phyloP scores from a whole-genome alignment of 30 jellyfish, hydroid and myxozoan genomes.

The Mastigias papua region DNA sequence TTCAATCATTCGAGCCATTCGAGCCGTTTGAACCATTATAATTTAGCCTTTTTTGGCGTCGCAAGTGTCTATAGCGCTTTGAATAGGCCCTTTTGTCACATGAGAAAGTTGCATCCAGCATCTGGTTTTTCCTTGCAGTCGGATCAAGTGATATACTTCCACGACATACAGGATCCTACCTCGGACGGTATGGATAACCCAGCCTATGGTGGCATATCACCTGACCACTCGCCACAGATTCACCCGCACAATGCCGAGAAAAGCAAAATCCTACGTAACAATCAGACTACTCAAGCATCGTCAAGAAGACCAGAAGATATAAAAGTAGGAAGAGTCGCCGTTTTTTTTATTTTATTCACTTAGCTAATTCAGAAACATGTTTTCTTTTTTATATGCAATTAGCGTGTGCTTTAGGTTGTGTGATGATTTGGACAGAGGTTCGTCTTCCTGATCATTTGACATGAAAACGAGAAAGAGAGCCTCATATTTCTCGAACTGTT shows the following conservation, averaged over 20 bases:
- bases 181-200: slow-evolving; percentile 17
- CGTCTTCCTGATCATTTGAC: background rate
- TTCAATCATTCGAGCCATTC: background rate
- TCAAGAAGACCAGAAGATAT: background rate
- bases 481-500: background rate
- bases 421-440: too few species aligned
- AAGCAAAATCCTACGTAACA: background rate
- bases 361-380: background rate
- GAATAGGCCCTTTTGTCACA: background rate
- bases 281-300: background rate
- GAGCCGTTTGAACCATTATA: background rate
- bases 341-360: background rate
- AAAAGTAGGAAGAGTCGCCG: background rate
- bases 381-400: background rate
- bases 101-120: background rate
- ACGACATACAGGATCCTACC: background rate
- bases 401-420: background rate
- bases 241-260: slow-evolving; percentile 2
- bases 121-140: slow-evolving; percentile 20
- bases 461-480: background rate
- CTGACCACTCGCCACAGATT: slow-evolving; percentile 34
- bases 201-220: background rate
- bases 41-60: background rate
- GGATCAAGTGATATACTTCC: background rate
- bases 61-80: background rate